Evolutionary conservation across 1,140 invertebrate genomes (phyloP), one percentile per base, ranked within the genome.

Genomic region (Lerema accius): DNA sequence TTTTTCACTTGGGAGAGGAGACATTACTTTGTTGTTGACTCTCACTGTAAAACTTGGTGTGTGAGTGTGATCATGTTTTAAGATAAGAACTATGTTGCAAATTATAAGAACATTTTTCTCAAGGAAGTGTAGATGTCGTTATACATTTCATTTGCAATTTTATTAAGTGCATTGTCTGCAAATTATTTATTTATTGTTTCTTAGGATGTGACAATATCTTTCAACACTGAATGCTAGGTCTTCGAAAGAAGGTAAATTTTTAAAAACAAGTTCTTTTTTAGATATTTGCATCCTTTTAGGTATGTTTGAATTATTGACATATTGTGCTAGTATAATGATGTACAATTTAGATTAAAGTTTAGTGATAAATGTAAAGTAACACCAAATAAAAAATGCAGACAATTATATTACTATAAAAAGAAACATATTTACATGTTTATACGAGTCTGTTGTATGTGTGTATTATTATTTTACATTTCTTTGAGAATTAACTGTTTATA

Each of bases 381-480:
- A 84, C 76, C 78, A 84, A 82, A 84, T 73, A 73, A 50, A 53
- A 66, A 60, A 69, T 66, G 60, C 48, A 62, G 63, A 73, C 70
- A 61, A 64, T 65, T 78, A 68, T 78, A 74, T 71, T 71, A 69
- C 53, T 39, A 63, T 37, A 37, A 11, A 72, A 62, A 73, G 55
- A 73, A 75, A 66, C 75, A 76, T 76, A 78, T 78, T 78, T 78
- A 78, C 72, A 77, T 77, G 69, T 75, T 74, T 74, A 74, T 77
- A 76, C 62, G 50, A 69, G 50, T 66, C 48, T 50, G 53, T 68
- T 32, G 71, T 45, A 61, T 65, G 63, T 50, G 71, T 65, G 68
- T 74, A 72, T 73, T 77, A 35, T 53, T 63, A 73, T 80, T 80
- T 78, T 83, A 84, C 76, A 74, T 79, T 82, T 80, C 73, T 76